These are phyloP conservation scores for Harpegnathos saltator DNA, from an alignment of 1,140 invertebrate species.

Conservation along the genomic window DNA sequence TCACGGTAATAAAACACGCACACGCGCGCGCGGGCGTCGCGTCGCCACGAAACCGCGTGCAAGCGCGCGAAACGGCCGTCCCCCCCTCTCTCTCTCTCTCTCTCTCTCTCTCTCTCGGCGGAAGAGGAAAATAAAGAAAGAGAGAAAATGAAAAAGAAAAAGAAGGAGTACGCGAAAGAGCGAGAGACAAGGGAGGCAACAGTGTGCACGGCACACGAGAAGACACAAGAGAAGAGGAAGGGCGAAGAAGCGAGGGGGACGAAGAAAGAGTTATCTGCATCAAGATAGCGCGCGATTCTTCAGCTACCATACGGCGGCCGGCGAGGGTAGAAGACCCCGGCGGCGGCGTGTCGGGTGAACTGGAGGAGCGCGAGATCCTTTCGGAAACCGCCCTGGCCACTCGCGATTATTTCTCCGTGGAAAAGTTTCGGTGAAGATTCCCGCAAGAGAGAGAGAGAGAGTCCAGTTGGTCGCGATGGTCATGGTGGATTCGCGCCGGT, in stretches of 20 bases:
- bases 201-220: conserved; percentile 26
- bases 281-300: conserved; percentile 49
- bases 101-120: conserved; percentile 31
- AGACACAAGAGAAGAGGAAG: conserved; percentile 33
- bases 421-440: no score
- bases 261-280: conserved; percentile 62
- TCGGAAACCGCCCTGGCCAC: not conserved
- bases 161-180: conserved; percentile 33
- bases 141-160: not conserved
- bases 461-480: not conserved
- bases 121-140: not conserved
- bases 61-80: conserved; percentile 36
- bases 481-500: not conserved
- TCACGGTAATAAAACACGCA: conserved; percentile 69
- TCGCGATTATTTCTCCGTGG: not conserved
- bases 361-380: not conserved
- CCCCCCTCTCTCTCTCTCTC: no score
- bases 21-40: not conserved
- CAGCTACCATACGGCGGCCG: conserved; percentile 29
- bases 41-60: conserved; percentile 45
- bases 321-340: not conserved
- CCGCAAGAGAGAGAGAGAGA: no score
- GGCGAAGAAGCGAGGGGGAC: conserved; percentile 16
- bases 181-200: conserved; percentile 45
- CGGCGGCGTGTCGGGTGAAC: conserved; percentile 3